Evolutionary conservation across 2,113 vertebrate genomes (phyloP), one percentile per base, ranked within the genome.

Genomic region (Labrus mixtus): DNA sequence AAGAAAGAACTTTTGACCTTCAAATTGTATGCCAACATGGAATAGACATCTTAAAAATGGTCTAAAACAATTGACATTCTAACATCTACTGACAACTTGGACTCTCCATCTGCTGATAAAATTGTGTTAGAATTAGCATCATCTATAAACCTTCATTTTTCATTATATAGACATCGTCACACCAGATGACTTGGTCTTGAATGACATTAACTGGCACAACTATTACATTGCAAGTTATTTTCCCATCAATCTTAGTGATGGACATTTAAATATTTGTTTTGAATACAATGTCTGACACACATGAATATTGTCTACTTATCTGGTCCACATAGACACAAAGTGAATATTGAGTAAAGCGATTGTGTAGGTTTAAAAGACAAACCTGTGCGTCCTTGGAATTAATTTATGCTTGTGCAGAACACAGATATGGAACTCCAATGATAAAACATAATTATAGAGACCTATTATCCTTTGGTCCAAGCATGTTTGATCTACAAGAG

Each of bases 401-500:
- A 83, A 82, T 77, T 55, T 62, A 48, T 69, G 68, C 12, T 63
- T 67, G 56, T 85, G 85, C 69, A 55, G 46, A 77, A 50, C 73
- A 80, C 19, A 86, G 81, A 84, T 73, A 89, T 48, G 65, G 36
- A 36, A 36, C 39, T 51, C 64, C 36, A 53, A 20, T 83, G 70
- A 85, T 85, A 67, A 84, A 81, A 73, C 39, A 74, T 5, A 87
- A 84, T 83, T 77, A 84, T 16, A 77, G 41, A 33, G 46, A 39
- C 11, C 58, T 36, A 77, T 85, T 85, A 76, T 83, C 83, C 69
- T 82, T 63, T 67, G 66, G 51, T 79, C 66, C 63, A 56, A 77
- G 67, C 83, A 54, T 82, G 81, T 89, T 87, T 81, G 81, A 85
- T 79, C 66, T 59, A 62, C 63, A 45, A 78, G 79, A 29, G 64